phyloP scores from a whole-genome alignment of 23 tunicate species.

The Clavelina lepadiformis region DNA sequence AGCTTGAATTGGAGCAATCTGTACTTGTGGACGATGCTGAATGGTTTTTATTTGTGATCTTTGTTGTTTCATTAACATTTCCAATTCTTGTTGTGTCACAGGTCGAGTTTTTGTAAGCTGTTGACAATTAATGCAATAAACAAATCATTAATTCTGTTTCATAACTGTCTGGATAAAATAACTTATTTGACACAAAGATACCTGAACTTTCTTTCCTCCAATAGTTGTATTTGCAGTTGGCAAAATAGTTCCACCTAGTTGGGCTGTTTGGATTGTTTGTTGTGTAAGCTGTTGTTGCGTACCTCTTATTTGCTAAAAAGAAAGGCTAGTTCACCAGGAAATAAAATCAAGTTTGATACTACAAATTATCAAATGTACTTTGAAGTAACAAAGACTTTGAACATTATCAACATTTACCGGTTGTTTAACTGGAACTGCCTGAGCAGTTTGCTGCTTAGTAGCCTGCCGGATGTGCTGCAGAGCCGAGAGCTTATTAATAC shows the following conservation, averaged over 20 bases:
- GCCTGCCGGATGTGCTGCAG: slow-evolving; percentile 58
- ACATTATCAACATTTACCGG: slow-evolving; percentile 8
- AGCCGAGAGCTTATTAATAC: slow-evolving; percentile 34
- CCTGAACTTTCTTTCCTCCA: slow-evolving; percentile 42
- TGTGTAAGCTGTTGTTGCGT: slow-evolving; percentile 21
- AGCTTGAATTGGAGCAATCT: slow-evolving; percentile 64
- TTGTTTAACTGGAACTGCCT: slow-evolving; percentile 21
- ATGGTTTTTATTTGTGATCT: neutral
- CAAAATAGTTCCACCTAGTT: slow-evolving; percentile 10
- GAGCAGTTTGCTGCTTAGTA: slow-evolving; percentile 19
- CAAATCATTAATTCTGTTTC: neutral
- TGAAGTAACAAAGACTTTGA: neutral
- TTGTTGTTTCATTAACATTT: slow-evolving; percentile 29
- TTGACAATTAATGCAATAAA: neutral
- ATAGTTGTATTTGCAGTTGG: neutral
- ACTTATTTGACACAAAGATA: no score
- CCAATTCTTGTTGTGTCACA: slow-evolving; percentile 26
- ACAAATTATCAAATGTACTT: neutral
- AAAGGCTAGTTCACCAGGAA: neutral
- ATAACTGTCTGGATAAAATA: no score
- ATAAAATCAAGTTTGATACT: neutral
- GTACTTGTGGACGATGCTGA: slow-evolving; percentile 25
- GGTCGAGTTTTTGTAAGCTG: slow-evolving; percentile 18
- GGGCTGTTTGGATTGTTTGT: neutral
- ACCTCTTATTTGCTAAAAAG: slow-evolving; percentile 1